A percentile compares a stretch with the other conserved stretches of the same genome.
Evolutionary conservation across 2,888 invertebrate genomes (phyloP).

Genomic region (Scaptodrosophila latifasciaeformis): DNA sequence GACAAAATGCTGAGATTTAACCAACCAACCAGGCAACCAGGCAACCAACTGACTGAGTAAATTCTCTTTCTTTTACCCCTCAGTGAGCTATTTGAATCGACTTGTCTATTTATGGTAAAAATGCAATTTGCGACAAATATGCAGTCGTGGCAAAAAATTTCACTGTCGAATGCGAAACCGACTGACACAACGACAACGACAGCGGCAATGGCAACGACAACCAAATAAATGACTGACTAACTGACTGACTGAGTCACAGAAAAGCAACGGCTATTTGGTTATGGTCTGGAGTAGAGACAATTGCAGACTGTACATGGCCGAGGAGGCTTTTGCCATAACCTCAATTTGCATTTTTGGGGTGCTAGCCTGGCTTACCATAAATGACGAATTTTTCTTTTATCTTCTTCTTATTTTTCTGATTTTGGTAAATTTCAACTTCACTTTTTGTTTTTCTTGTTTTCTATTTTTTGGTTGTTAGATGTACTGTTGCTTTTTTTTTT

Average conservation of each 20-base stretch:
- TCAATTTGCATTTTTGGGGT: constrained; percentile 51
- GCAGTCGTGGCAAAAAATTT: constrained; percentile 25
- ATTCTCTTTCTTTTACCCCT: too few relatives aligned
- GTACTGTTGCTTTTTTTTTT: neutral
- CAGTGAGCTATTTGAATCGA: too few relatives aligned
- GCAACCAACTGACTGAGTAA: too few relatives aligned
- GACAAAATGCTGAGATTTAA: neutral
- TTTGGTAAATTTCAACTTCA: constrained; percentile 15
- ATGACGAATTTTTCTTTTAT: neutral
- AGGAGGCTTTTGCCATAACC: too few relatives aligned
- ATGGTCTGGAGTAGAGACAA: too few relatives aligned
- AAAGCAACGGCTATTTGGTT: constrained; percentile 44
- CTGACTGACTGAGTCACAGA: too few relatives aligned
- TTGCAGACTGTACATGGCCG: too few relatives aligned
- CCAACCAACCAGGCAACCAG: too few relatives aligned
- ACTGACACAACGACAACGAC: too few relatives aligned
- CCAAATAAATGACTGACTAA: constrained; percentile 6
- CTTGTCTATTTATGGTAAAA: constrained; percentile 17
- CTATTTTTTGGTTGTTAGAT: neutral
- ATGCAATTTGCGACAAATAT: constrained; percentile 60
- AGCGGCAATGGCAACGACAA: neutral
- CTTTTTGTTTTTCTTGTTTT: neutral
- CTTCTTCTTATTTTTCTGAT: constrained; percentile 19
- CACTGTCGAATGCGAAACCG: constrained; percentile 29
- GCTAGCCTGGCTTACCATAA: constrained; percentile 1